Base-by-base conservation (phyloP, 1,140 invertebrate species). In the Bemisia tabaci region DNA sequence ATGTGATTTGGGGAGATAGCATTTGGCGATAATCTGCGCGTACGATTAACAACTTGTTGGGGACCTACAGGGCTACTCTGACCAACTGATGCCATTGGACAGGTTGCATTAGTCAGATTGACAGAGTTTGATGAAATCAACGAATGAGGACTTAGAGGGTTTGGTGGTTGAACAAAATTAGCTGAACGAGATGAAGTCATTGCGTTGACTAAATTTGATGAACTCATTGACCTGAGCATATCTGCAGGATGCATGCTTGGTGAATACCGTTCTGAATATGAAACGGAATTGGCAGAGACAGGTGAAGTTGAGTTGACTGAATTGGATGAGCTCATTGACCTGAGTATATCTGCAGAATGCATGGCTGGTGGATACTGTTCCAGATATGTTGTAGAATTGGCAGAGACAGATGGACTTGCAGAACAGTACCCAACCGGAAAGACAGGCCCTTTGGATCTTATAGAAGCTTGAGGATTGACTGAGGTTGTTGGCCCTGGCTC, bases 401-500 rank as follows among this genome's bases (percentile, higher is more conserved):
- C 5, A 9, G 33, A 48, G 33, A 5, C 33, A 5, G 33, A 48
- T 48, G 33, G 17, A 48, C 33, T 48, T 17, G 17, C 17, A 9
- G 33, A 48, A 48, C 33, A 48, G 5, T 9, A 9, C 5, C 33
- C 33, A 9, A 48, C 33, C 17, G 33, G 33, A 48, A 9, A 48
- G 33, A 48, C 17, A 17, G 17, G 33, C 33, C 33, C 33, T 48
- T 48, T 48, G 17, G 33, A 48, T 9, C 33, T 48, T 48, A 48
- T 48, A 9, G 33, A 48, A 9, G 33, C 5, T 17, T 48, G 33
- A 5, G 33, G 33, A 17, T 17, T 48, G 5, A 48, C 17, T 9
- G 33, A 48, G 5, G 33, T 48, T 9, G 33, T 48, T 17, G 33
- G 33, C 17, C 33, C 17, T 48, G 33, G 33, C 75, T 73, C 68